Evolutionary conservation across 2,888 invertebrate species (phyloP), one percentile per base, ranked within the genome.

Genomic region (Noctua comes): DNA sequence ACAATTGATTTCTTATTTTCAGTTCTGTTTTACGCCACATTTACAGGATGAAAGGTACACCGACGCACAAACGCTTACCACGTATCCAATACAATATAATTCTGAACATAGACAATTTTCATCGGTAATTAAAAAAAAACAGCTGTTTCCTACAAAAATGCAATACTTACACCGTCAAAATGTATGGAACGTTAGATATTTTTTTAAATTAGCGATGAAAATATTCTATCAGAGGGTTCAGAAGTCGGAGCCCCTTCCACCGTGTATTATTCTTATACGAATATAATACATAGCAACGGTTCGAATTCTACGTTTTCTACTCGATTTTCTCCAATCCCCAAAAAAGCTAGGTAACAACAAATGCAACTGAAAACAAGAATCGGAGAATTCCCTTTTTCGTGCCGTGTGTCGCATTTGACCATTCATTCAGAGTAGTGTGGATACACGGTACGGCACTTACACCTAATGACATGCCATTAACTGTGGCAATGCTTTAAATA

Each of bases 401-500:
- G 51, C 65, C 71, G 64, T 74, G 69, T 86, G 68, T 73, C 73
- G 57, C 81, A 74, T 75, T 85, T 76, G 82, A 81, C 87, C 83
- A 72, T 76, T 85, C 79, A 78, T 77, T 80, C 80, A 77, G 78
- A 81, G 74, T 82, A 83, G 84, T 81, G 80, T 81, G 81, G 80
- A 84, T 83, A 88, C 85, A 86, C 82, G 86, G 81, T 84, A 86
- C 76, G 72, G 88, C 89, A 91, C 89, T 91, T 88, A 85, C 77
- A 83, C 77, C 77, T 86, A 88, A 91, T 83, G 77, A 86, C 85
- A 82, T 83, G 64, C 83, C 84, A 85, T 89, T 90, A 88, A 84
- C 73, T 70, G 80, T 68, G 83, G 84, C 81, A 86, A 84, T 82
- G 79, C 80, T 89, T 81, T 84, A 86, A 82, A 82, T 84, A 79